A percentile compares a stretch with the other conserved stretches of the same genome.
Evolutionary conservation across 2,797 vertebrate species (phyloP).

Genomic region (Ammospiza maritima): DNA sequence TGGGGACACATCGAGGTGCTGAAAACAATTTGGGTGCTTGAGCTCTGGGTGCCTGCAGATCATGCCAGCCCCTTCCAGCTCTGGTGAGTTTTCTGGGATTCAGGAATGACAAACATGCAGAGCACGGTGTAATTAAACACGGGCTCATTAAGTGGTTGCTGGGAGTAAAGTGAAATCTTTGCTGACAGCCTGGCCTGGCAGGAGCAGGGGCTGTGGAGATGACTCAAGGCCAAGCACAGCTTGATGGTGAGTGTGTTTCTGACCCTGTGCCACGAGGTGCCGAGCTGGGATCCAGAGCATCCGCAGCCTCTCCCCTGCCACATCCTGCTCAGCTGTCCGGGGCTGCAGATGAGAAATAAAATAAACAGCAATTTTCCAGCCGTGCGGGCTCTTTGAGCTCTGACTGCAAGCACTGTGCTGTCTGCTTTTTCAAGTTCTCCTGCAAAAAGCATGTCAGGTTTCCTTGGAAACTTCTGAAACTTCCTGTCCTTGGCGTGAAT

Average conservation of each 20-base stretch:
- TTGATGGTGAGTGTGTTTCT: accelerated
- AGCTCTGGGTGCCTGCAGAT: background rate
- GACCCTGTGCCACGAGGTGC: background rate
- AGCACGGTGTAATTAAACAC: slow-evolving; percentile 25
- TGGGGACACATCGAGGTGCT: background rate
- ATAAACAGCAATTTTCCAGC: background rate
- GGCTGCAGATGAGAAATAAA: background rate
- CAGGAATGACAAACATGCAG: background rate
- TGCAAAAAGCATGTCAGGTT: background rate
- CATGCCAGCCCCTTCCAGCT: background rate
- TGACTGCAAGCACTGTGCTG: background rate
- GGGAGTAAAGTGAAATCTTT: background rate
- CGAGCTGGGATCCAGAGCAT: background rate
- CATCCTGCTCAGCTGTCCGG: background rate
- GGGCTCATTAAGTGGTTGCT: slow-evolving; percentile 19
- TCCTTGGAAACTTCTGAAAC: background rate
- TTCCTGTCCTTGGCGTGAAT: background rate
- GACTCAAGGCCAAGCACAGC: background rate
- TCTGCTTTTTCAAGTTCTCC: background rate
- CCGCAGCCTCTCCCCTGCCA: background rate
- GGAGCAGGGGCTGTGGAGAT: background rate
- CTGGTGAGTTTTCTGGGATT: background rate
- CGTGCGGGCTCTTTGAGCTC: background rate
- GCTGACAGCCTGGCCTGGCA: background rate
- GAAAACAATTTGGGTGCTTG: background rate